Evolutionary conservation across 2,113 vertebrate species (phyloP).

Genomic region (Zosterops lateralis): DNA sequence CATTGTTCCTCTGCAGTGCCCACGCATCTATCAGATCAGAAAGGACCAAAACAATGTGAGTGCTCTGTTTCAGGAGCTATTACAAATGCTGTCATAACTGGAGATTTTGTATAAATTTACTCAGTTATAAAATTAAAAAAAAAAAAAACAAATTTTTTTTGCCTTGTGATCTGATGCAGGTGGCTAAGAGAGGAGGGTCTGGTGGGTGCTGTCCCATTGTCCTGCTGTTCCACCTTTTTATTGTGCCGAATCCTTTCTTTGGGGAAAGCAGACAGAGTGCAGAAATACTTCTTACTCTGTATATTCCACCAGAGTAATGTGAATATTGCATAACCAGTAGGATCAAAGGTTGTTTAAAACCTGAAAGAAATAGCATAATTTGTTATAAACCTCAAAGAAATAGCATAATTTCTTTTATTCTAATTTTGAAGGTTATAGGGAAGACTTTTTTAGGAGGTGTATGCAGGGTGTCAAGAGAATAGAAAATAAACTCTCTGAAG

Average conservation of each 20-base stretch:
- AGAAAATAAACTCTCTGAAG: constrained; percentile 7
- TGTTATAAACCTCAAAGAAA: neutral
- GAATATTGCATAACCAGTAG: neutral
- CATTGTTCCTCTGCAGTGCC: neutral
- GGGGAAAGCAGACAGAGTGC: neutral
- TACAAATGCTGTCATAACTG: neutral
- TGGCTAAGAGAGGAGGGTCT: neutral
- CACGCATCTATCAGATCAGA: neutral
- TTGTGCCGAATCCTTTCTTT: neutral
- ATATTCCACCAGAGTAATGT: neutral
- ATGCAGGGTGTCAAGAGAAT: neutral
- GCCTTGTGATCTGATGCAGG: neutral
- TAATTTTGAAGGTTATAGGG: neutral
- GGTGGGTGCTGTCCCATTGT: neutral
- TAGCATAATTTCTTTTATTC: neutral
- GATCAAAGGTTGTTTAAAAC: neutral
- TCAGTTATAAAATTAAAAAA: neutral
- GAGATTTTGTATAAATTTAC: neutral
- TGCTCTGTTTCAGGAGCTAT: neutral
- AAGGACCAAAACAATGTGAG: neutral
- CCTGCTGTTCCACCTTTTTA: neutral
- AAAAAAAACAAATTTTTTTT: neutral
- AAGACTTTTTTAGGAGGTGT: neutral
- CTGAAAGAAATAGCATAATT: neutral
- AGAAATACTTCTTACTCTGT: neutral